Conservation (phyloP, 1,140 invertebrate species). For the Heliconius melpomene region DNA sequence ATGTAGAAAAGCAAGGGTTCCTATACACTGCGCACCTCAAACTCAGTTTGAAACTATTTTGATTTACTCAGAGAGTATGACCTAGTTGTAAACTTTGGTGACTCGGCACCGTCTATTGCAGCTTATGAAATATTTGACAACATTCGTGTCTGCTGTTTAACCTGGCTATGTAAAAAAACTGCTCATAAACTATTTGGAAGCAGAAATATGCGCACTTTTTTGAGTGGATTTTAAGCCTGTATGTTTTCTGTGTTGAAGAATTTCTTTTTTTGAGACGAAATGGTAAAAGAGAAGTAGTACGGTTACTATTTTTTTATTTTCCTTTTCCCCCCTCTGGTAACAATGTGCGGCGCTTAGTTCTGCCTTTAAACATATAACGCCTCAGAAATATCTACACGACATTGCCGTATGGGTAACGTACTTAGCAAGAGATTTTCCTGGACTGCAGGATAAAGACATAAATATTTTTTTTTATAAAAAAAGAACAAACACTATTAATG, state of each 20-base stretch:
- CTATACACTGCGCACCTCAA: background rate
- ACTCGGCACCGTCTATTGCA: conserved; percentile 9
- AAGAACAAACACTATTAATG: too few species aligned
- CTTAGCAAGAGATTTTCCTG: too few species aligned
- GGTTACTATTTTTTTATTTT: too few species aligned
- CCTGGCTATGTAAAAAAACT: background rate
- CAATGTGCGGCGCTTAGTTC: too few species aligned
- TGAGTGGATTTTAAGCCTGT: background rate
- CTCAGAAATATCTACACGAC: too few species aligned
- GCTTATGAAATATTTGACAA: conserved; percentile 13
- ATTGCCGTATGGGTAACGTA: too few species aligned
- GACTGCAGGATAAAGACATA: too few species aligned
- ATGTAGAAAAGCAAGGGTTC: conserved; percentile 4
- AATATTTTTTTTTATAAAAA: too few species aligned
- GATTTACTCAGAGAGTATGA: conserved; percentile 8
- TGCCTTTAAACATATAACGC: too few species aligned
- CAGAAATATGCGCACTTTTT: background rate
- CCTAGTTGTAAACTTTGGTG: conserved; percentile 10
- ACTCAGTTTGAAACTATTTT: conserved; percentile 11
- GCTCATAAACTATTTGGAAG: background rate
- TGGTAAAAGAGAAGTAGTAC: background rate
- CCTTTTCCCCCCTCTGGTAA: too few species aligned
- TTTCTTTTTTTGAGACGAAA: background rate
- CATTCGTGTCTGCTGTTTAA: conserved; percentile 1
- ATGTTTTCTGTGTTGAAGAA: background rate